phyloP scores from a whole-genome alignment of 1,140 invertebrate genomes.

The Hesperophylax magnus region DNA sequence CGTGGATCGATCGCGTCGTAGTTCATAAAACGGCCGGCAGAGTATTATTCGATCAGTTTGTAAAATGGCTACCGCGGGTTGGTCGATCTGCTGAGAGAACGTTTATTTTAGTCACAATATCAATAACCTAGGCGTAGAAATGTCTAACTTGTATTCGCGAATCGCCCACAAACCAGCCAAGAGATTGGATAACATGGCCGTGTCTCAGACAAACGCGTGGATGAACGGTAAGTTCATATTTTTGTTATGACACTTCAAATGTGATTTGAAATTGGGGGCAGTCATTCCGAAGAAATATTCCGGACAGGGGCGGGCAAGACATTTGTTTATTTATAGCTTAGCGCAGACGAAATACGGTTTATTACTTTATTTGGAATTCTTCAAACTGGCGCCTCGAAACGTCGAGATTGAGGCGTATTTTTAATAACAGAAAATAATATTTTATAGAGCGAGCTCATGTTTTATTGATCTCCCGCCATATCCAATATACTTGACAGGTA shows the following conservation, averaged over 20 bases:
- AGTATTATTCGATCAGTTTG: conserved; percentile 4
- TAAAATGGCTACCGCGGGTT: conserved; percentile 31
- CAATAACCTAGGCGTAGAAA: conserved; percentile 57
- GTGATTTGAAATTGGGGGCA: conserved; percentile 31
- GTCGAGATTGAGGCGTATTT: neutral
- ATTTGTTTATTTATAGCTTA: conserved; percentile 27
- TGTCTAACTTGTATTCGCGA: conserved; percentile 83
- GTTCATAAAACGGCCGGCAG: conserved; percentile 12
- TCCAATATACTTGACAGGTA: conserved; percentile 8
- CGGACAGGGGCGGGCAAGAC: conserved; percentile 2
- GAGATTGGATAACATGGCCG: conserved; percentile 79
- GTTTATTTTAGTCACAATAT: conserved; percentile 16
- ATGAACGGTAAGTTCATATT: conserved; percentile 80
- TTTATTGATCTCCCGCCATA: conserved; percentile 22
- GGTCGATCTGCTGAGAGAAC: neutral
- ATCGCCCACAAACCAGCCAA: conserved; percentile 79
- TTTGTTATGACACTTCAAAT: conserved; percentile 35
- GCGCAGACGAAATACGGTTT: neutral
- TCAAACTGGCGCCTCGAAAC: neutral
- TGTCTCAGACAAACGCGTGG: conserved; percentile 86
- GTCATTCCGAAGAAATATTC: neutral
- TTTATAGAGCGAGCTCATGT: neutral
- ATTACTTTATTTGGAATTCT: neutral
- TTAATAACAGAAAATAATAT: neutral
- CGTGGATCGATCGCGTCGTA: neutral